Conservation (phyloP, 2,888 invertebrate genomes). For the Papilio protenor region DNA sequence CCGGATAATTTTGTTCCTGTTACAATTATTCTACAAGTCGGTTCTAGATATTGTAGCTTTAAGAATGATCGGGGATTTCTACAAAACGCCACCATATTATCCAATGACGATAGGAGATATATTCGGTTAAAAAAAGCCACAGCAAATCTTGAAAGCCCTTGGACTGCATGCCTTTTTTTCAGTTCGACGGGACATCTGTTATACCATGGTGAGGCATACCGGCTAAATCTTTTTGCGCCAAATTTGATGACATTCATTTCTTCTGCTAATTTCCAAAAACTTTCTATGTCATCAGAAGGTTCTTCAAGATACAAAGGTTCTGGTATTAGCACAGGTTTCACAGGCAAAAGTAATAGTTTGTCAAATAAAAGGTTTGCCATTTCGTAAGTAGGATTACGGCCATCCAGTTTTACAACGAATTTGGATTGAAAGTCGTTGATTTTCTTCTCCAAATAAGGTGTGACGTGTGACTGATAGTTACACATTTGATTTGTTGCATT, state of each 20-base stretch:
- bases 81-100: constrained; percentile 81
- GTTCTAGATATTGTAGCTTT: constrained; percentile 82
- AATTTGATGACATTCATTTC: constrained; percentile 61
- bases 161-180: constrained; percentile 76
- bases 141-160: constrained; percentile 82
- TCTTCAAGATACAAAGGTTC: constrained; percentile 72
- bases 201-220: constrained; percentile 83
- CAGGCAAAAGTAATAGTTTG: constrained; percentile 64
- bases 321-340: constrained; percentile 69
- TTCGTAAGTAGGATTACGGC: constrained; percentile 71
- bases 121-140: constrained; percentile 86
- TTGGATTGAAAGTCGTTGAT: constrained; percentile 82
- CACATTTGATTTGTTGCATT: constrained; percentile 79
- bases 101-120: constrained; percentile 82
- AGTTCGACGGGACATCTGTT: constrained; percentile 87
- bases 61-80: constrained; percentile 86
- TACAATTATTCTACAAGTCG: constrained; percentile 84
- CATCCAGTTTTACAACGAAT: constrained; percentile 84
- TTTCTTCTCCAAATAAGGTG: constrained; percentile 78
- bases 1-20: constrained; percentile 85
- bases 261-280: constrained; percentile 72
- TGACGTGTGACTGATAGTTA: constrained; percentile 73
- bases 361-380: constrained; percentile 80
- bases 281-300: constrained; percentile 67
- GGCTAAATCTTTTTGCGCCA: constrained; percentile 63